phyloP scores from a whole-genome alignment of 2,888 invertebrate species.

The Calameuta filiformis region DNA sequence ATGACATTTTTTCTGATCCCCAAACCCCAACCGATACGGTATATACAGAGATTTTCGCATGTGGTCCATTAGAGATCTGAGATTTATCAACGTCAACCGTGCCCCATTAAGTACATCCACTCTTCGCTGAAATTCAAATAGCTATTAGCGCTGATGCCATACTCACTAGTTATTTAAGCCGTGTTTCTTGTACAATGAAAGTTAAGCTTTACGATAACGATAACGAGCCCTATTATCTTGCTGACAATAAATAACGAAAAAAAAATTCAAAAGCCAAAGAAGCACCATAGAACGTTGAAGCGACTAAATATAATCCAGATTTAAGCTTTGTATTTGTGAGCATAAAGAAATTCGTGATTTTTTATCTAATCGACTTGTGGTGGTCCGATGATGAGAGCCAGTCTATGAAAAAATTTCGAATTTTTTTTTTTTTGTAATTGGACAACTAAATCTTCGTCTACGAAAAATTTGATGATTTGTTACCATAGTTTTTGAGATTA shows the following conservation, averaged over 20 bases:
- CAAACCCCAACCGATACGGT: neutral
- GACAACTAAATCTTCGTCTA: no score
- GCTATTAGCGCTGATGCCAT: neutral
- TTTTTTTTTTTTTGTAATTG: no score
- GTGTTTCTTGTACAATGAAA: neutral
- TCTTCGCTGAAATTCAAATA: neutral
- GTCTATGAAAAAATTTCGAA: no score
- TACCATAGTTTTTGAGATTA: no score
- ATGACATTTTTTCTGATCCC: neutral
- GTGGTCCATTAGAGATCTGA: neutral
- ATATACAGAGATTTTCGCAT: neutral
- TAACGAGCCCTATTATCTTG: neutral
- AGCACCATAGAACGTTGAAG: neutral
- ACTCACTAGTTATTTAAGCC: neutral
- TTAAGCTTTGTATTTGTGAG: neutral
- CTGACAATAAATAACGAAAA: neutral
- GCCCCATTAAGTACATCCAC: neutral
- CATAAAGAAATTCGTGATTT: neutral
- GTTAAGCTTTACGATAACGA: neutral
- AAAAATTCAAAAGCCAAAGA: neutral
- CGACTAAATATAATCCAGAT: neutral
- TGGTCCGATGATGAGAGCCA: no score
- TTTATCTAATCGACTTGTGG: no score
- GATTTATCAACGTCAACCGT: neutral
- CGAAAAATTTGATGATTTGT: no score